Evolutionary conservation across 37 sponge, comb jelly and placozoan genomes (phyloP), one percentile per base, ranked within the genome.

Genomic region (Cliona cf. orientalis): DNA sequence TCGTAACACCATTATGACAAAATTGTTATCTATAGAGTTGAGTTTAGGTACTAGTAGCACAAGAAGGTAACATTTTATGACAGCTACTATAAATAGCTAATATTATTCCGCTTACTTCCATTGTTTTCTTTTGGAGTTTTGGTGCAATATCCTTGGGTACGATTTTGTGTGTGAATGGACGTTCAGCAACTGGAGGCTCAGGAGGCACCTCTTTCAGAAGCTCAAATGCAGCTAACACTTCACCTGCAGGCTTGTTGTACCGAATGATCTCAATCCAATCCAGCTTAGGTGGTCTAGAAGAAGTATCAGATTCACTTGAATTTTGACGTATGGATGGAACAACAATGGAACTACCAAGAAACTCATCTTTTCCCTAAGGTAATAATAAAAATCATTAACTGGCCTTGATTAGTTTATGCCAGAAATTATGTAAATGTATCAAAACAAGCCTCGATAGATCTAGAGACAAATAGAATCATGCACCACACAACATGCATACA

Each of bases 161-260:
- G 29, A 80, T 75, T 79, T 81, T 82, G 68, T 85, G 70, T 6
- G 75, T 62, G 17, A 40, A 65, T 29, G 88, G 65, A 17, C 82
- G 79, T 14, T 60, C 42, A 32, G 72, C 70, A 62, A 81, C 74
- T 9, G 86, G 90, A 4, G 90, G 87, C 14, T 65, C 33, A 46
- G 91, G 85, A 23, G 89, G 91, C 38, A 84, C 91, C 58, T 91
- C 74, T 86, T 83, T 38, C 44, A 95, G 41, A 17, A 97, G 91
- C 72, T 97, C 92, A 76, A 97, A 97, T 9, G 95, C 93, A 46
- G 93, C 95, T 46, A 94, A 65, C 23, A 94, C 82, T 53, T 94
- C 93, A 36, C 98, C 98, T 7, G 84, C 94, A 53, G 62, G 33
- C 57, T 87, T 72, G 29, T 57, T 61, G 62, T 80, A 70, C 14